Evolutionary conservation across 2,888 invertebrate species (phyloP), one percentile per base, ranked within the genome.

Genomic region (Athalia rosae): DNA sequence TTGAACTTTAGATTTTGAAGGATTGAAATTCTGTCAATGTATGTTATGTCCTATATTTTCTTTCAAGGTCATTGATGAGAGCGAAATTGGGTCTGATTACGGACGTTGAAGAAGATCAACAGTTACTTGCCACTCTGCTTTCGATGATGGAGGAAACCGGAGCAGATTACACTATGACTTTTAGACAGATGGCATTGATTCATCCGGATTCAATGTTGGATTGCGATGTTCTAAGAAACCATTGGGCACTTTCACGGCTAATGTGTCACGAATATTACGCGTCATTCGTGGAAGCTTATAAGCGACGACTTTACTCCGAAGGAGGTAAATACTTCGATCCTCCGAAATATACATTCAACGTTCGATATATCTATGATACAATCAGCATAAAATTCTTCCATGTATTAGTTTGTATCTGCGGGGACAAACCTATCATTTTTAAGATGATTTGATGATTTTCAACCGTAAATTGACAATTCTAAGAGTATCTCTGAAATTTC

Each of bases 81-180:
- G 89, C 91, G 87, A 94, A 94, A 88, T 91, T 94, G 77, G 91
- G 92, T 3, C 85, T 92, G 81, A 90, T 90, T 73, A 90, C 90
- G 83, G 91, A 91, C 79, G 89, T 90, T 3, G 90, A 91, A 89
- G 91, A 90, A 0, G 91, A 92, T 76, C 90, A 91, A 62, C 90
- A 91, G 64, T 82, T 92, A 15, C 88, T 93, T 0, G 91, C 92
- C 76, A 91, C 91, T 61, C 91, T 94, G 6, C 87, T 94, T 13
- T 91, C 92, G 45, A 92, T 93, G 87, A 93, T 94, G 93, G 91
- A 93, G 83, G 91, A 92, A 77, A 93, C 93, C 0, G 93, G 93
- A 28, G 92, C 93, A 7, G 94, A 94, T 85, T 94, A 94, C 82
- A 94, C 94, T 0, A 90, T 91, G 81, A 91, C 92, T 0, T 93